Evolutionary conservation across 2,797 vertebrate genomes (phyloP), one percentile per base, ranked within the genome.

Genomic region (Sebastes trivittatus): DNA sequence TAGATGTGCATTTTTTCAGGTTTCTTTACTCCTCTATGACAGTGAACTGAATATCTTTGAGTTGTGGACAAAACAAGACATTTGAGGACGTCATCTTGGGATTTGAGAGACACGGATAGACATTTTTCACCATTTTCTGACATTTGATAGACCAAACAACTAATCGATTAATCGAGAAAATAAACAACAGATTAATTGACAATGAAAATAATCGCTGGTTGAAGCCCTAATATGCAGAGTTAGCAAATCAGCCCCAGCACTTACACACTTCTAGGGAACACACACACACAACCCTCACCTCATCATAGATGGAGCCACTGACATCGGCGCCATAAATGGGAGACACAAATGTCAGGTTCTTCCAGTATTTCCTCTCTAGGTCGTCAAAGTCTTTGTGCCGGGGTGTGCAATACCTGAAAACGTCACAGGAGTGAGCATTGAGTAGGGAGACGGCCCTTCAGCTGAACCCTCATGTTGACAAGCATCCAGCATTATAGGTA

Each of bases 281-380:
- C 9, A 76, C 22, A 58, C 5, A 72, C 46, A 49, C 46, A 49
- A 49, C 14, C 11, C 96, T 97, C 69, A 99, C 98, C 7, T 96
- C 91, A 22, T 99, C 98, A 2, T 99, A 99, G 1, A 99, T 94
- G 0, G 98, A 99, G 71, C 98, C 98, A 2, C 98, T 98, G 90
- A 99, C 98, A 72, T 99, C 98, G 0, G 98, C 98, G 2, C 98
- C 98, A 0, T 99, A 99, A 77, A 99, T 98, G 1, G 98, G 98
- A 0, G 98, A 99, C 49, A 99, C 97, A 23, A 99, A 99, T 0
- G 98, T 99, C 63, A 99, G 94, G 72, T 99, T 99, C 92, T 99
- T 99, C 98, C 98, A 99, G 94, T 99, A 99, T 80, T 99, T 99
- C 80, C 98, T 97, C 81, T 99, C 98, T 72, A 99, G 89, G 89